Percentiles rank a stretch among this genome's conserved stretches.
These are phyloP conservation scores for Gadopsis bispinosus DNA, from an alignment of 2,797 vertebrate species.

Conservation along the genomic window DNA sequence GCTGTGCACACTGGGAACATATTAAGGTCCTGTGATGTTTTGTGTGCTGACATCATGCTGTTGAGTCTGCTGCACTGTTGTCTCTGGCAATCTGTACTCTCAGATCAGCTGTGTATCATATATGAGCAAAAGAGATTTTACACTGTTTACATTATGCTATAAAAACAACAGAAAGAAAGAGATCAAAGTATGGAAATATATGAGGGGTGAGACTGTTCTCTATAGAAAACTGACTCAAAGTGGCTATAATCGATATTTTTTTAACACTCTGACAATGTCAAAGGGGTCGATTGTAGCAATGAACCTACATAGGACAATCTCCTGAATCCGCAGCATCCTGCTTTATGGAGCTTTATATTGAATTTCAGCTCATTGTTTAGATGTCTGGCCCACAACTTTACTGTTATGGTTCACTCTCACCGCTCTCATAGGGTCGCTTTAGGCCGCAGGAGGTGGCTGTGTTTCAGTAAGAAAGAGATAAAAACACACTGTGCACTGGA, in stretches of 20 bases:
- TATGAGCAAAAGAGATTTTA: neutral
- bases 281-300: neutral
- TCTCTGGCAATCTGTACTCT: constrained; percentile 13
- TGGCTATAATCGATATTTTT: neutral
- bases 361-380: neutral
- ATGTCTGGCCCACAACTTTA: neutral
- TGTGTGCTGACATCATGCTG: constrained; percentile 19
- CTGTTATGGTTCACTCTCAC: neutral
- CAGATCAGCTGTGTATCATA: neutral
- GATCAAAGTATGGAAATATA: neutral
- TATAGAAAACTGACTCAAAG: neutral
- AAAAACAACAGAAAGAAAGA: neutral
- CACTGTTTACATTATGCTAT: neutral
- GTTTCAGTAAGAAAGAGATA: neutral
- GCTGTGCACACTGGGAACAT: constrained; percentile 34
- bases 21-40: constrained; percentile 25
- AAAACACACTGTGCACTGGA: neutral
- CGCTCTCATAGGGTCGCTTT: neutral
- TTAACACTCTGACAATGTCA: neutral
- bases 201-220: neutral
- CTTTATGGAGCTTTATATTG: neutral
- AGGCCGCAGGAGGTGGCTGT: neutral
- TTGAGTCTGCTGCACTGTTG: constrained; percentile 7
- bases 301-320: neutral
- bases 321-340: neutral